Percentiles rank a stretch among this genome's conserved stretches.
phyloP scores from a whole-genome alignment of 2,888 invertebrate species.

The Pyrgus malvae region DNA sequence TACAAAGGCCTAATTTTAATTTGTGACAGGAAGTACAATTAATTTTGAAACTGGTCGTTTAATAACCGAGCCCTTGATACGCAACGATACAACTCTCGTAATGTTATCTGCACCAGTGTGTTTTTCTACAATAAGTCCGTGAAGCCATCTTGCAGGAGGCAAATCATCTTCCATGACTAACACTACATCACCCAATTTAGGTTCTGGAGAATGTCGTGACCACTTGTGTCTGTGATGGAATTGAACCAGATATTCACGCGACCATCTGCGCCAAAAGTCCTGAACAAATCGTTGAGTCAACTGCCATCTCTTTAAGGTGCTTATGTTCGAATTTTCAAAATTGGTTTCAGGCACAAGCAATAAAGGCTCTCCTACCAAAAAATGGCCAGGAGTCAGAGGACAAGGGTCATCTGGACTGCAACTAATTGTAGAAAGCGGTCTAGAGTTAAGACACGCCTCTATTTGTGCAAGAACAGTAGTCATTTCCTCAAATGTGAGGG shows the following conservation, averaged over 20 bases:
- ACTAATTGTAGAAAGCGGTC: constrained; percentile 26
- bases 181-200: constrained; percentile 1
- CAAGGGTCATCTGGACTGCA: constrained; percentile 4
- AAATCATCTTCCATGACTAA: constrained; percentile 3
- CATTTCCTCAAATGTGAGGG: constrained; percentile 30
- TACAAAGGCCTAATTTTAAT: not conserved
- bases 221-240: constrained; percentile 2
- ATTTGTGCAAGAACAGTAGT: constrained; percentile 29
- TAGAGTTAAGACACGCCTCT: constrained; percentile 34
- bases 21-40: not conserved
- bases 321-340: constrained; percentile 17
- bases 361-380: constrained; percentile 27
- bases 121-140: not conserved
- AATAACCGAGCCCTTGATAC: not conserved
- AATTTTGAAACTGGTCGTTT: constrained; percentile 1
- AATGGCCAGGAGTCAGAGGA: constrained; percentile 30
- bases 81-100: constrained; percentile 5
- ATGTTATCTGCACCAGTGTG: not conserved
- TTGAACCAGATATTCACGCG: constrained; percentile 6
- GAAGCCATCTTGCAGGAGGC: not conserved
- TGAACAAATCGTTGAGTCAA: constrained; percentile 19
- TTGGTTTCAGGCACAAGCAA: constrained; percentile 22
- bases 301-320: constrained; percentile 24
- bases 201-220: not conserved
- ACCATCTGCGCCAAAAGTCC: constrained; percentile 1